Evolutionary conservation across 2,888 invertebrate genomes (phyloP).

Genomic region (Embidobia sp.): DNA sequence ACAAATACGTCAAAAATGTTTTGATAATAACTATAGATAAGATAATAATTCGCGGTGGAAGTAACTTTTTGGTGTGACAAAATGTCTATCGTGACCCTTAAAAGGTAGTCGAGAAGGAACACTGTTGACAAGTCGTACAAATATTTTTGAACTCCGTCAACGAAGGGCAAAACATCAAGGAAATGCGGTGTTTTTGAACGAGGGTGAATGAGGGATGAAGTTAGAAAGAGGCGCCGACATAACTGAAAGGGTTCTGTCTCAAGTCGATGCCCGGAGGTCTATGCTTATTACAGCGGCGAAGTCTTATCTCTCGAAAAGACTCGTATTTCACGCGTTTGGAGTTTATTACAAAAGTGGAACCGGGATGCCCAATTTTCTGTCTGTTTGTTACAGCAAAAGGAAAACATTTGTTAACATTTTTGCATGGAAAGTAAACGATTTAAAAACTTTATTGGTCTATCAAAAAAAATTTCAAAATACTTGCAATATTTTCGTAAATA

Average conservation of each 20-base stretch:
- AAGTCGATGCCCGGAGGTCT: slow-evolving; percentile 58
- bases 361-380: slow-evolving; percentile 26
- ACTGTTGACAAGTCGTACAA: slow-evolving; percentile 63
- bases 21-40: slow-evolving; percentile 21
- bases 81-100: slow-evolving; percentile 55
- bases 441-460: no score
- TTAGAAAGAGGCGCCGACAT: slow-evolving; percentile 30
- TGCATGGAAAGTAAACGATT: no score
- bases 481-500: no score
- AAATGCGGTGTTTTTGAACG: slow-evolving; percentile 53
- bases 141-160: slow-evolving; percentile 61
- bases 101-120: slow-evolving; percentile 51
- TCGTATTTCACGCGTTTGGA: slow-evolving; percentile 56
- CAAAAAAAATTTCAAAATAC: no score
- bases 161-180: slow-evolving; percentile 52
- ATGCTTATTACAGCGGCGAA: slow-evolving; percentile 51
- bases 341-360: slow-evolving; percentile 22
- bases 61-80: slow-evolving; percentile 24
- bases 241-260: slow-evolving; percentile 53
- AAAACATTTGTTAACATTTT: no score
- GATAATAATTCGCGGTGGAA: slow-evolving; percentile 43
- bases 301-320: slow-evolving; percentile 57
- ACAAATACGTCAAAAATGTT: slow-evolving; percentile 5
- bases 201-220: slow-evolving; percentile 56
- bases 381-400: slow-evolving; percentile 10